Evolutionary conservation across 2,888 invertebrate genomes (phyloP), one percentile per base, ranked within the genome.

Genomic region (Eupeodes latifasciatus): DNA sequence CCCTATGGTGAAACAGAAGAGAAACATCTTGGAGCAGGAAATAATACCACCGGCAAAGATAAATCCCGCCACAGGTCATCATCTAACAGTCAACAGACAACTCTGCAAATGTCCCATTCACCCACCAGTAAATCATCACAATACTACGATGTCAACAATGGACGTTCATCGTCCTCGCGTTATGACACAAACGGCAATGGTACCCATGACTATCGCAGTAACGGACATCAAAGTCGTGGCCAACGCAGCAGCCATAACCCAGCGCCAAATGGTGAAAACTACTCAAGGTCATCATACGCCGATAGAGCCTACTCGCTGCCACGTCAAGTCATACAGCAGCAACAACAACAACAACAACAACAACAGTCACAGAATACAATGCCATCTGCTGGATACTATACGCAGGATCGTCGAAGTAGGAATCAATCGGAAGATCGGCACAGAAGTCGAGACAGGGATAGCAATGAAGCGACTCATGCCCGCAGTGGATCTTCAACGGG

Each of bases 1-100:
- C 96, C 97, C 0, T 97, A 96, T 92, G 93, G 93, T n/a, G 98
- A 97, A 91, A 96, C 96, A 82, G 97, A 97, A 91, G 97, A 97
- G 92, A 96, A 96, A 91, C 91, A 91, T 55, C 89, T 91, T 66
- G 91, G 92, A 44, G 89, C 90, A 44, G 91, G 90, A 0, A 82
- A 91, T n/a, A 76, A 78, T 44, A 88, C 84, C 11, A 61, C 90
- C n/a, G 90, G 91, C 64, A 92, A 93, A 89, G 92, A 92, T 62
- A 93, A 93, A 90, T 88, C 91, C 0, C 91, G 92, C 12, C 90
- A 92, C 83, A 92, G 92, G 67, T 90, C 92, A 4, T 91, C 92
- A 5, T 85, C 86, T 27, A 91, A 91, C 81, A 92, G 92, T 80
- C 92, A 92, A 77, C 94, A 93, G 89, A 93, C 93, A 64, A 93